Evolutionary conservation across 2,113 vertebrate genomes (phyloP), one percentile per base, ranked within the genome.

Genomic region (Rattus rattus): DNA sequence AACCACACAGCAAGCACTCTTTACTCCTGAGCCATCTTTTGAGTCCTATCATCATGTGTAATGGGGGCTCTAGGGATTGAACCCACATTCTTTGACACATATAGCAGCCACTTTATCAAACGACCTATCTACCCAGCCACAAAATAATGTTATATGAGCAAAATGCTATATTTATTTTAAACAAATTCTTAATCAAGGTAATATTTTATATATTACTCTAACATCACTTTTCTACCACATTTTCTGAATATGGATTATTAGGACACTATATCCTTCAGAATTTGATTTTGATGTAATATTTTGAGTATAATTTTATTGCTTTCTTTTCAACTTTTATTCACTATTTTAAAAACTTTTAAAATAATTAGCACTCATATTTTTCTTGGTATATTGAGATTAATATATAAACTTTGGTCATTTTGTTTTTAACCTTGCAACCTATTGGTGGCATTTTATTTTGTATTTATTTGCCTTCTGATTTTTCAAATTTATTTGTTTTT

Each of bases 211-310:
- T 79, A 73, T 59, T 5, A 20, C 65, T 19, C 0, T 70, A 70
- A 26, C 76, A 17, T 49, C 1, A 92, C 6, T 92, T n/a, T 86
- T 47, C 30, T 92, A 47, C 77, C 61, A 73, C 24, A 72, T 63
- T 97, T 97, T 87, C 56, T 88, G 26, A 67, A 77, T 70, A 10
- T 36, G 83, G 49, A 88, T 83, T 85, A 61, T 39, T 91, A 95
- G 72, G 2, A 79, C 36, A 1, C 10, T 93, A 14, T 5, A 67
- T 22, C 20, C 92, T 92, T 39, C 10, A 92, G 47, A 87, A 77
- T 65, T 93, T 87, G 5, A 7, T 90, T 88, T 97, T 84, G 81
- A 87, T 24, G 11, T 28, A n/a, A 0, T 4, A 70, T 96, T 92
- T 90, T 14, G 88, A 12, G 2, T 90, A 30, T 79, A 65, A 43